These are phyloP conservation scores for Psilopsiagon aymara DNA, from an alignment of 2,113 vertebrate genomes.

Conservation along the genomic window DNA sequence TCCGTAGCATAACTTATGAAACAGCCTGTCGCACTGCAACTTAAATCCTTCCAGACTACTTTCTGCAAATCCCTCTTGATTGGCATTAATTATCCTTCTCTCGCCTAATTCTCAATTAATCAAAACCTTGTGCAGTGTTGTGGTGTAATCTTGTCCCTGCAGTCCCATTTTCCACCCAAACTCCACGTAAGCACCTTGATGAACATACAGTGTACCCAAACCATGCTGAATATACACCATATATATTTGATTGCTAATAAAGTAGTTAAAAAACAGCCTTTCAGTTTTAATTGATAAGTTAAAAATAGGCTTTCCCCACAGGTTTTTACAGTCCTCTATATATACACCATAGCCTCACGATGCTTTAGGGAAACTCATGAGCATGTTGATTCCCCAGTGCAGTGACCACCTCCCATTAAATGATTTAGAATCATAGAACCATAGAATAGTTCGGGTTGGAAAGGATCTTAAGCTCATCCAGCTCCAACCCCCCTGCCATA, in stretches of 20 bases:
- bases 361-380: background rate
- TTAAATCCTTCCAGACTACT: background rate
- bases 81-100: constrained; percentile 5
- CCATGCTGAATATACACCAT: background rate
- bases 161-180: accelerated
- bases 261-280: background rate
- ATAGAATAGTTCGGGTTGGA: no score
- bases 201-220: background rate
- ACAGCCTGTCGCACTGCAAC: background rate
- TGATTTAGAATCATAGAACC: background rate
- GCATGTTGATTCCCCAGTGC: background rate
- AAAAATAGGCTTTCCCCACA: background rate
- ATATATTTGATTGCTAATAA: background rate
- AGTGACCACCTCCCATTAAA: background rate
- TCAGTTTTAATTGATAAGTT: background rate
- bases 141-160: background rate
- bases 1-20: accelerated
- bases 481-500: no score
- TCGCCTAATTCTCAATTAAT: background rate
- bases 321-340: background rate
- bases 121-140: background rate
- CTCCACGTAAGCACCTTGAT: background rate
- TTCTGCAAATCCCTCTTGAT: background rate
- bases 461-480: no score
- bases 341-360: background rate